Conservation (phyloP, 53 echinoderm and acorn worm species). For the Stichopus horrens region DNA sequence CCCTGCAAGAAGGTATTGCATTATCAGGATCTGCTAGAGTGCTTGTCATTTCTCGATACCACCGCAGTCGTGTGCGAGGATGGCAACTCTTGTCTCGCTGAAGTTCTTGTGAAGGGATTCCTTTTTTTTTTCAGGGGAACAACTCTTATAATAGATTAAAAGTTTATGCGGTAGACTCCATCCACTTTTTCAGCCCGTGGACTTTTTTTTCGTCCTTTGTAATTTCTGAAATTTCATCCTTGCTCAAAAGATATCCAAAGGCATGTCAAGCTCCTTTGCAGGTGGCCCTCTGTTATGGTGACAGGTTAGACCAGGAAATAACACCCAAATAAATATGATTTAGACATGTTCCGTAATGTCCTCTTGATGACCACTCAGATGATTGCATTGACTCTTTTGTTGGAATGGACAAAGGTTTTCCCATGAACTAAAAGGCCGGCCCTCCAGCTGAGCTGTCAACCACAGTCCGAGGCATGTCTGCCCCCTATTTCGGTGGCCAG, state of each 20-base stretch:
- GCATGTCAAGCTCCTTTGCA: background rate
- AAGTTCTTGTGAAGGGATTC: no score
- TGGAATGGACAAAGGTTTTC: conserved; percentile 5
- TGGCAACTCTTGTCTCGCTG: no score
- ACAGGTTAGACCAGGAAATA: background rate
- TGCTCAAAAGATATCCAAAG: background rate
- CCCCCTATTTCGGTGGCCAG: background rate
- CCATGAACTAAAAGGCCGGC: background rate
- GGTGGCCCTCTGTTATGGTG: background rate
- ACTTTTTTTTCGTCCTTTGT: background rate
- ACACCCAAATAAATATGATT: background rate
- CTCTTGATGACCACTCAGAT: background rate
- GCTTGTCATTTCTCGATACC: no score
- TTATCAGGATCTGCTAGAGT: no score
- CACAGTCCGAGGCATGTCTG: conserved; percentile 20
- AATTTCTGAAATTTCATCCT: background rate
- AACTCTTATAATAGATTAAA: no score
- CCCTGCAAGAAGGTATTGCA: no score
- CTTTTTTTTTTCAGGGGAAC: no score
- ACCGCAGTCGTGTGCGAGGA: no score
- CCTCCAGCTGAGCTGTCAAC: conserved; percentile 28
- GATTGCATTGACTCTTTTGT: background rate
- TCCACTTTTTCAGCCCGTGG: no score
- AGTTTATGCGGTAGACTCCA: no score
- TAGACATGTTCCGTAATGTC: conserved; percentile 11